Percentiles rank a stretch among this genome's conserved stretches.
Conservation (phyloP, 2,113 vertebrate genomes). For the Caloenas nicobarica region DNA sequence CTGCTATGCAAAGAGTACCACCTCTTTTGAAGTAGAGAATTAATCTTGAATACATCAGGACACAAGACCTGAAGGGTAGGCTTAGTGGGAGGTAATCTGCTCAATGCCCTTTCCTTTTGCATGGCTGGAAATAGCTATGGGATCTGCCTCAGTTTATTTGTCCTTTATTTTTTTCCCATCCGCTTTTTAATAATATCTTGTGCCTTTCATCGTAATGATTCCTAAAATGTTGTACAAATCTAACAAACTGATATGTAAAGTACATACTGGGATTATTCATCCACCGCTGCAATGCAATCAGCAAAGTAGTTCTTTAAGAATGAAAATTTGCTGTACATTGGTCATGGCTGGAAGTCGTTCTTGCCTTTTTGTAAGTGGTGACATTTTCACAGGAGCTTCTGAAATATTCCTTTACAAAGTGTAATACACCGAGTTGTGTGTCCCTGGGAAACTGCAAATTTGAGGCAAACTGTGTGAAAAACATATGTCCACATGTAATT, state of each 20-base stretch:
- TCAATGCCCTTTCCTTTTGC: slow-evolving; percentile 19
- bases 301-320: not conserved
- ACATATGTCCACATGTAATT: not conserved
- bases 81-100: slow-evolving; percentile 42
- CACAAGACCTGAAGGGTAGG: slow-evolving; percentile 26
- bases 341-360: not conserved
- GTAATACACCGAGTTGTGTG: not conserved
- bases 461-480: not conserved
- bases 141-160: not conserved
- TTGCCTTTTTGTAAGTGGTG: not conserved
- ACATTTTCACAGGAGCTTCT: not conserved
- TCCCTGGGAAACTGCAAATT: not conserved
- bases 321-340: not conserved
- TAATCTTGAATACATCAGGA: slow-evolving; percentile 43
- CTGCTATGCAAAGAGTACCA: not conserved
- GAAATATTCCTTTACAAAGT: not conserved
- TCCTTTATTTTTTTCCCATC: not conserved
- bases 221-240: not conserved
- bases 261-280: not conserved
- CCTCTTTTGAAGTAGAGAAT: slow-evolving; percentile 39
- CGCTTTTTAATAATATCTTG: not conserved
- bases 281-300: not conserved
- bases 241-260: not conserved
- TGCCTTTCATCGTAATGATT: not conserved
- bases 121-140: not conserved